Percentiles rank a stretch among this genome's conserved stretches.
Conservation (phyloP, 2,113 vertebrate species). For the Cynocephalus volans region DNA sequence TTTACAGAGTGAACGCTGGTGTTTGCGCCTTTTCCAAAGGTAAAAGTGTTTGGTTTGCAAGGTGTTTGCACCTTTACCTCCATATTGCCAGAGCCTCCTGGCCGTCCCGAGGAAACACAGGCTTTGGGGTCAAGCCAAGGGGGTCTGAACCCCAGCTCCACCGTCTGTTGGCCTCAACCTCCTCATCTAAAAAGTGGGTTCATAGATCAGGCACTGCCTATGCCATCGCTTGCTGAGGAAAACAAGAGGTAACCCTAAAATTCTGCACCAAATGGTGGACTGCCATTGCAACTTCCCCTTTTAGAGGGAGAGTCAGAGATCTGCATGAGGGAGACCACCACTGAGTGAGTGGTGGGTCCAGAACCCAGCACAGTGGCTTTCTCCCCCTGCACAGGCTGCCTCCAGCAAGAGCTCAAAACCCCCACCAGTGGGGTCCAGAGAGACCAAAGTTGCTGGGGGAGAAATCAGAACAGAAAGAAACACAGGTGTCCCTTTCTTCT, state of each 20-base stretch:
- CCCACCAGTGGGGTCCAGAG: too few species aligned
- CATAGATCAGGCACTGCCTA: not conserved
- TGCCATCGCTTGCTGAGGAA: not conserved
- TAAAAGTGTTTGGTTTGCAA: too few species aligned
- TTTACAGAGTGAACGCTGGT: not conserved
- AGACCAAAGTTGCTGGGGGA: too few species aligned
- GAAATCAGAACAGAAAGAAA: not conserved
- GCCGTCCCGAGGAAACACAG: not conserved
- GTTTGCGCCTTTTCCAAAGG: not conserved
- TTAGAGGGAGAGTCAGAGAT: not conserved
- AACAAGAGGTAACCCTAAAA: not conserved
- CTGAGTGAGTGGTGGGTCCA: not conserved
- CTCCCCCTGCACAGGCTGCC: not conserved
- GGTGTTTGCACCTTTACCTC: too few species aligned
- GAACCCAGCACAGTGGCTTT: too few species aligned
- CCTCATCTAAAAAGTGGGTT: not conserved
- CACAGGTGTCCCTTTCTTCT: not conserved
- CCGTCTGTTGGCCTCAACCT: not conserved
- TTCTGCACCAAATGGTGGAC: not conserved
- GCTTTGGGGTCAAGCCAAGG: too few species aligned
- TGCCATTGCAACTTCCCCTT: not conserved
- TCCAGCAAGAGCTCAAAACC: not conserved
- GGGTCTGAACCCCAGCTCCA: not conserved
- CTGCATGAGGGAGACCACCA: not conserved
- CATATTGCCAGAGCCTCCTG: not conserved